Base-by-base conservation (phyloP, 30 jellyfish, hydroid and myxozoan genomes). In the Aurelia coerulea region DNA sequence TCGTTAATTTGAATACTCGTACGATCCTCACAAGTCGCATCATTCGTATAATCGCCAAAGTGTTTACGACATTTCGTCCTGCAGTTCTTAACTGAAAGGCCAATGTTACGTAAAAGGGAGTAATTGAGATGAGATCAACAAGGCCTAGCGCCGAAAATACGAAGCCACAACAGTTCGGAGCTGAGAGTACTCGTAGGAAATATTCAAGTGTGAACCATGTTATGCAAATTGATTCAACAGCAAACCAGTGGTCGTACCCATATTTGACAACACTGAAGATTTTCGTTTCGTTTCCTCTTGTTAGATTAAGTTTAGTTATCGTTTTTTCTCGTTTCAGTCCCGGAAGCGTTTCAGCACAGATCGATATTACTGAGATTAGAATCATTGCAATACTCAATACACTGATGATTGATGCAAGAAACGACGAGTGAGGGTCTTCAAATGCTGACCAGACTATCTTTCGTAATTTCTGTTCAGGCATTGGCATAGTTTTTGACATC, bases 321-420 rank as follows among this genome's bases (percentile, higher is more conserved):
- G 73, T 60, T 17, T 37, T 29, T 10, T 59, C 54, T 16, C 65
- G 81, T 41, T 73, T 84, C 87, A 87, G 37, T 76, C 46, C 76
- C 3, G 96, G 96, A 6, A 87, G 53, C 12, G 98, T 92, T 50
- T 92, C 98, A 31, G 90, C 86, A 68, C 98, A 92, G 54, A 86
- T 62, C 16, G 92, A 62, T 14, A 77, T 37, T 19, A 87, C 89
- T 0, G 96, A 81, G 4, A 92, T 14, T 59, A 87, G 12, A 11
- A 92, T 79, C 59, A 78, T 68, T 10, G 74, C 71, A 2, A 84
- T 41, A 62, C 94, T 71, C 68, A 92, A 51, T 32, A 88, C 41
- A 18, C 88, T 79, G 1, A 77, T 50, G 13, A 59, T 58, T 2
- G 85, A 39, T 11, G 96, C 84, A 33, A 63, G 31, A 23, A 51